Percentiles rank a stretch among this genome's conserved stretches.
Conservation (phyloP, 2,113 vertebrate species). For the Megalops atlanticus region DNA sequence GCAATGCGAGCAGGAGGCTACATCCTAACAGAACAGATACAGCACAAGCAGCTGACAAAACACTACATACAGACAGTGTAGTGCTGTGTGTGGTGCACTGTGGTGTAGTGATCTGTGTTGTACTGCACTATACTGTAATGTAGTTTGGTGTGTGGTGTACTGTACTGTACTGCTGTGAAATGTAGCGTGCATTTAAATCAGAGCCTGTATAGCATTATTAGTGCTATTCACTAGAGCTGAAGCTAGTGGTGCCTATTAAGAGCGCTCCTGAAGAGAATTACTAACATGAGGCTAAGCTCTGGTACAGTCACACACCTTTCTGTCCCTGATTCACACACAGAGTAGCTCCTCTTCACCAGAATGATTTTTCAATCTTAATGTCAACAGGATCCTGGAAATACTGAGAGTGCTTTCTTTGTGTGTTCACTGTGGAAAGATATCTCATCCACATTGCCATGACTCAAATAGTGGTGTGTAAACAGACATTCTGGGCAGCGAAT, state of each 20-base stretch:
- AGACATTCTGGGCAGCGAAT: not conserved
- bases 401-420: not conserved
- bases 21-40: not conserved
- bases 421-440: not conserved
- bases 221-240: not conserved
- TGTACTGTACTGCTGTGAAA: too few relatives aligned
- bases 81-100: not conserved
- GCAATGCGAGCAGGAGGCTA: not conserved
- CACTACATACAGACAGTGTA: too few relatives aligned
- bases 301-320: not conserved
- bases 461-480: too few relatives aligned
- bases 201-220: not conserved
- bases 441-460: conserved; percentile 5
- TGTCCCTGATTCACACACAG: not conserved
- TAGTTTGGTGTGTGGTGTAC: too few relatives aligned
- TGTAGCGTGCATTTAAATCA: not conserved
- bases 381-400: conserved; percentile 18
- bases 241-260: not conserved
- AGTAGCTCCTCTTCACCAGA: not conserved
- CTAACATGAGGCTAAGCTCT: too few relatives aligned
- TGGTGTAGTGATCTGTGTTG: too few relatives aligned
- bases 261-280: not conserved
- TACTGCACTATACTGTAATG: too few relatives aligned
- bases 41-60: too few relatives aligned
- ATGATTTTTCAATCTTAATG: conserved; percentile 5